These are phyloP conservation scores for Hydropsyche betteni DNA, from an alignment of 2,888 invertebrate genomes.

Conservation along the genomic window DNA sequence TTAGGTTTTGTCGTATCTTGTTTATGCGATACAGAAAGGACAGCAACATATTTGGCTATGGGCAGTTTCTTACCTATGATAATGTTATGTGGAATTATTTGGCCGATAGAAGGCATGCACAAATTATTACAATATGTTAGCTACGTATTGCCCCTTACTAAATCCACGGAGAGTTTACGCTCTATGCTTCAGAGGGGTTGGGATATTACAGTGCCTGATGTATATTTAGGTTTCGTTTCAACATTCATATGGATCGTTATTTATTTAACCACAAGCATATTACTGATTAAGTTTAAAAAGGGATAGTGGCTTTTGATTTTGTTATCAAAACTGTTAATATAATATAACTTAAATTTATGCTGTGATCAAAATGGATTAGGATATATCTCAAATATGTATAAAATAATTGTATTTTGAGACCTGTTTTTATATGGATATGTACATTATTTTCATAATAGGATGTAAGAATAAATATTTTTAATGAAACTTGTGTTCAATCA, in stretches of 20 bases:
- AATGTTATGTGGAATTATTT: constrained; percentile 88
- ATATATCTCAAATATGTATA: background rate
- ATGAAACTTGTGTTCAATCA: background rate
- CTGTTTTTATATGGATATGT: too few relatives aligned
- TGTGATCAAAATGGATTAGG: constrained; percentile 25
- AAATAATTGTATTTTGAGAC: background rate
- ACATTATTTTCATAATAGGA: too few relatives aligned
- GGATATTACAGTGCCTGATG: constrained; percentile 74
- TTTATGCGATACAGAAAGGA: constrained; percentile 81
- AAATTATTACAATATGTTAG: constrained; percentile 75
- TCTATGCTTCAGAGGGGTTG: constrained; percentile 87
- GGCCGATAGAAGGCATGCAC: constrained; percentile 96
- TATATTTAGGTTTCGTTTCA: constrained; percentile 84
- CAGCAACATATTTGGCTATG: constrained; percentile 85
- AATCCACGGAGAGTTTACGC: constrained; percentile 88
- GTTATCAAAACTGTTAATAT: background rate
- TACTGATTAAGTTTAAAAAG: constrained; percentile 84
- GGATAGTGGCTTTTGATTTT: constrained; percentile 61
- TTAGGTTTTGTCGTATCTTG: constrained; percentile 85
- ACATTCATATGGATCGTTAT: constrained; percentile 81
- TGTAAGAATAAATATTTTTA: constrained; percentile 11
- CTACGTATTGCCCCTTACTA: constrained; percentile 83
- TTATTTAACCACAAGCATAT: constrained; percentile 77
- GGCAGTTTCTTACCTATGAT: constrained; percentile 88
- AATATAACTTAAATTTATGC: constrained; percentile 8